A percentile compares a stretch with the other conserved stretches of the same genome.
These are phyloP conservation scores for Noctilio leporinus DNA, from an alignment of 2,113 vertebrate genomes.

Conservation along the genomic window DNA sequence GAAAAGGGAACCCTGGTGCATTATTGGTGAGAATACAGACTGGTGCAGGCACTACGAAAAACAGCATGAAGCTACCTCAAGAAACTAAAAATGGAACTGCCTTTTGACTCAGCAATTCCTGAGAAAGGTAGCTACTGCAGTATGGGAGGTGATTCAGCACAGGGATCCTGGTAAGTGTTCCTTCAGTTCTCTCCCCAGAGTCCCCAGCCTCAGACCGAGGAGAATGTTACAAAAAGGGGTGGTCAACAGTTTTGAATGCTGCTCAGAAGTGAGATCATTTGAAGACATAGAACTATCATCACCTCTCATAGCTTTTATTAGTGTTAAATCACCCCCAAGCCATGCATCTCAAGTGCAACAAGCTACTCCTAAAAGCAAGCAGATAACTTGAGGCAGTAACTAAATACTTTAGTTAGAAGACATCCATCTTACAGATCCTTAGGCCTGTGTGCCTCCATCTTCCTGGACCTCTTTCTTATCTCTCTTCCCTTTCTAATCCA, in stretches of 20 bases:
- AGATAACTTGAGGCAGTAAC: not conserved
- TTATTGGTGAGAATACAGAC: too few species aligned
- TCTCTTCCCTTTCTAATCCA: not conserved
- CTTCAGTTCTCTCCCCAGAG: too few species aligned
- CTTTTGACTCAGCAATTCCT: too few species aligned
- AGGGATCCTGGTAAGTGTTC: too few species aligned
- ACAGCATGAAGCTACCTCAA: too few species aligned
- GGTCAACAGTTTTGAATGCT: not conserved
- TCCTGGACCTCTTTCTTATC: not conserved
- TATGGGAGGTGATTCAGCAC: too few species aligned
- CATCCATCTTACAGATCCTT: not conserved
- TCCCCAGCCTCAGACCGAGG: too few species aligned
- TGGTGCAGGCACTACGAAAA: too few species aligned
- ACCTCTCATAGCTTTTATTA: not conserved
- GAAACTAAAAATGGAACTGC: too few species aligned
- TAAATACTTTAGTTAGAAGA: not conserved
- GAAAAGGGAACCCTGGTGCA: too few species aligned
- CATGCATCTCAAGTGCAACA: not conserved
- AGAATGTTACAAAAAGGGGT: not conserved
- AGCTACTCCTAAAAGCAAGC: not conserved
- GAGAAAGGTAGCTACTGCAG: too few species aligned
- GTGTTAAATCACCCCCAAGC: not conserved
- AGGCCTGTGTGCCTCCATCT: not conserved
- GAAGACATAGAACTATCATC: not conserved
- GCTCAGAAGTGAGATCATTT: not conserved